phyloP scores from a whole-genome alignment of 2,888 invertebrate genomes.

The Amaurobius ferox region DNA sequence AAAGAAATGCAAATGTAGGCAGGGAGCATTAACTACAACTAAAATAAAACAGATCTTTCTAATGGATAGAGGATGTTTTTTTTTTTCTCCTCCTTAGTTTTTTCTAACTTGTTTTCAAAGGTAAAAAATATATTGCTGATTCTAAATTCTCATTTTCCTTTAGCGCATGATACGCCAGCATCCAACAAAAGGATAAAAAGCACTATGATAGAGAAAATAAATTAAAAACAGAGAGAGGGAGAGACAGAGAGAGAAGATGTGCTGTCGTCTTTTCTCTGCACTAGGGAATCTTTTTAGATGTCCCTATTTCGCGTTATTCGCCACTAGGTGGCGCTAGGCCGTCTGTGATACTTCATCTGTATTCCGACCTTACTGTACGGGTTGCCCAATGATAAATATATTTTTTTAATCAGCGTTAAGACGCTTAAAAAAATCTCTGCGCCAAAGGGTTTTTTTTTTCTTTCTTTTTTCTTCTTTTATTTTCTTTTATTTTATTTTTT shows the following conservation, averaged over 20 bases:
- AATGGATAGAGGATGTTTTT: constrained; percentile 62
- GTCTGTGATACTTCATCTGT: constrained; percentile 18
- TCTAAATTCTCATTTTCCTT: constrained; percentile 65
- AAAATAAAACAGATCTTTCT: constrained; percentile 63
- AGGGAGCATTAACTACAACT: constrained; percentile 65
- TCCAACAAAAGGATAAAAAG: constrained; percentile 35
- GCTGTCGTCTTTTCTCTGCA: constrained; percentile 40
- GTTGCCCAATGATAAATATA: constrained; percentile 25
- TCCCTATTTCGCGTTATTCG: constrained; percentile 10
- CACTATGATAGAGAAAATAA: constrained; percentile 35
- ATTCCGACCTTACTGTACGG: constrained; percentile 23
- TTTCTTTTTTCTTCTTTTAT: too few species aligned
- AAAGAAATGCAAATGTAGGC: constrained; percentile 70
- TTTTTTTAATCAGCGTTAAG: not conserved
- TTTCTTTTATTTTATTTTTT: not conserved
- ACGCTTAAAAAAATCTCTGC: not conserved
- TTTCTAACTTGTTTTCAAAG: constrained; percentile 23
- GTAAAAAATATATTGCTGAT: constrained; percentile 42
- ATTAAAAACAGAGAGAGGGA: constrained; percentile 24
- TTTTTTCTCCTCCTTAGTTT: constrained; percentile 15
- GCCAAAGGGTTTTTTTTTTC: too few species aligned
- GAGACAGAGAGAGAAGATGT: constrained; percentile 26
- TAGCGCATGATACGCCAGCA: constrained; percentile 53
- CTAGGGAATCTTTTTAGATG: constrained; percentile 39
- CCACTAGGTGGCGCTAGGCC: constrained; percentile 51